Evolutionary conservation across 2,113 vertebrate genomes (phyloP).

Genomic region (Steatornis caripensis): DNA sequence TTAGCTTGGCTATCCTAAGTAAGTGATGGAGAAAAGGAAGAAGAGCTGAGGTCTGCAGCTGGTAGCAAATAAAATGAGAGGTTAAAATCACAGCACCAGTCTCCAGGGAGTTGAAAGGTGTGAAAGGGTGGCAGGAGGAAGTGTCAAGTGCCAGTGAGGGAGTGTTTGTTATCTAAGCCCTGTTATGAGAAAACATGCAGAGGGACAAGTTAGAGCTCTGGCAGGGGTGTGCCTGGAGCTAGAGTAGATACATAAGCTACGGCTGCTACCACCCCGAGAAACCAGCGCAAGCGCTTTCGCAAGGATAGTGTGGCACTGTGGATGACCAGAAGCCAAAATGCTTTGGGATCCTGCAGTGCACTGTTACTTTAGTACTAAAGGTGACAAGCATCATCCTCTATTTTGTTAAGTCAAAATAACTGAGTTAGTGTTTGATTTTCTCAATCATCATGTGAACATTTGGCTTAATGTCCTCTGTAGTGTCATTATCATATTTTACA

Average conservation of each 20-base stretch:
- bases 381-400: neutral
- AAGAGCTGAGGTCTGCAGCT: neutral
- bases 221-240: neutral
- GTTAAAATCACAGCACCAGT: neutral
- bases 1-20: neutral
- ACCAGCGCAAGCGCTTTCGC: accelerated
- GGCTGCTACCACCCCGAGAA: neutral
- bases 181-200: neutral
- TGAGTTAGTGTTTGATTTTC: neutral
- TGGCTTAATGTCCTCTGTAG: neutral
- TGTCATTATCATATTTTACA: neutral
- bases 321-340: neutral
- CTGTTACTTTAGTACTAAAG: neutral
- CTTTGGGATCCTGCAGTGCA: neutral
- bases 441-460: neutral
- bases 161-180: neutral
- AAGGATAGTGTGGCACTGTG: neutral
- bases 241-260: neutral
- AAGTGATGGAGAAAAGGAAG: neutral
- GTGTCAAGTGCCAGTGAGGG: neutral
- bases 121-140: neutral
- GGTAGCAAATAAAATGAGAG: neutral
- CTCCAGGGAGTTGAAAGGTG: neutral
- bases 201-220: neutral
- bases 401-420: neutral